phyloP scores from a whole-genome alignment of 1,140 invertebrate species.

The Cardiocondyla obscurior region DNA sequence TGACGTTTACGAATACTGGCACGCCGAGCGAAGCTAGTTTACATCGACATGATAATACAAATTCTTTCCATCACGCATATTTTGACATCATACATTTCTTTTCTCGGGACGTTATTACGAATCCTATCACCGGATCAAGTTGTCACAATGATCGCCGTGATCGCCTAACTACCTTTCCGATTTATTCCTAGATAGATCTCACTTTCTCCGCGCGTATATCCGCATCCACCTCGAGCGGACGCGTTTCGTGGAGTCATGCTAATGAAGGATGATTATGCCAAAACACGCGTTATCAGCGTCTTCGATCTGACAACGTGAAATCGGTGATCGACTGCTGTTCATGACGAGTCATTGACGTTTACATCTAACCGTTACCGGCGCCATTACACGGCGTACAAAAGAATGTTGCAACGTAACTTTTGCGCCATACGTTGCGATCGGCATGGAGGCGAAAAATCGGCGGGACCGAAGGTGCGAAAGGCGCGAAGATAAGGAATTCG shows the following conservation, averaged over 20 bases:
- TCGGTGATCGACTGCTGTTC: constrained; percentile 60
- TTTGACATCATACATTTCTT: constrained; percentile 23
- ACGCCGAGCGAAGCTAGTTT: not conserved
- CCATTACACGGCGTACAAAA: constrained; percentile 31
- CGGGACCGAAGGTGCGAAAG: not conserved
- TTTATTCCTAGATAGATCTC: constrained; percentile 44
- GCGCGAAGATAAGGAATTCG: constrained; percentile 40
- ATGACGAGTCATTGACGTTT: constrained; percentile 55
- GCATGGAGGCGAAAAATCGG: constrained; percentile 24
- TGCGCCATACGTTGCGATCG: not conserved
- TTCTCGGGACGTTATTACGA: constrained; percentile 3
- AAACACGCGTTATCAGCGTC: constrained; percentile 61
- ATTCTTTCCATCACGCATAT: not conserved
- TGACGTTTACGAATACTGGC: not conserved
- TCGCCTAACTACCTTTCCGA: constrained; percentile 18
- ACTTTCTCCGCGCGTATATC: constrained; percentile 29
- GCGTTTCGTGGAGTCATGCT: constrained; percentile 52
- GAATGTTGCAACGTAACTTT: constrained; percentile 42
- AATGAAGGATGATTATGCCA: constrained; percentile 69
- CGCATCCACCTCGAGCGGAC: constrained; percentile 30
- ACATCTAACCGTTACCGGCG: constrained; percentile 2
- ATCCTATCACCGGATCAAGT: constrained; percentile 46
- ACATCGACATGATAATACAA: not conserved
- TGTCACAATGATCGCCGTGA: constrained; percentile 26
- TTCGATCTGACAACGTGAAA: constrained; percentile 65